Percentiles rank a stretch among this genome's conserved stretches.
Evolutionary conservation across 2,113 vertebrate genomes (phyloP).

Genomic region (Crotalus tigris): DNA sequence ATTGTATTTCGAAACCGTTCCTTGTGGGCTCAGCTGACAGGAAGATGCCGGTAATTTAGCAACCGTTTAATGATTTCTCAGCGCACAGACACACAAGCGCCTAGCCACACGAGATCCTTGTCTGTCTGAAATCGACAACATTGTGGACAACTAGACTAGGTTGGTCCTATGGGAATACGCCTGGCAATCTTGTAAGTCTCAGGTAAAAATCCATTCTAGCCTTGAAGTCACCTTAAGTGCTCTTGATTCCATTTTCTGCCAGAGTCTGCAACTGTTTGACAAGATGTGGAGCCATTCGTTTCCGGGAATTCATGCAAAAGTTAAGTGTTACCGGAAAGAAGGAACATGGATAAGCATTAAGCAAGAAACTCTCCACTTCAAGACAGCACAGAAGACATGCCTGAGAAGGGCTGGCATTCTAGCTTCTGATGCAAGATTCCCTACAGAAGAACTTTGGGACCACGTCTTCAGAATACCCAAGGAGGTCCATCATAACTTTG

Average conservation of each 20-base stretch:
- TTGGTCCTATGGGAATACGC: background rate
- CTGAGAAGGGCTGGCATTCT: background rate
- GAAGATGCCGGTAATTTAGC: constrained; percentile 61
- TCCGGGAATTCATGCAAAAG: background rate
- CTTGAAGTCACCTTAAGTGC: background rate
- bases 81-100: background rate
- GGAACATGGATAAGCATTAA: background rate
- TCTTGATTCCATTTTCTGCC: background rate
- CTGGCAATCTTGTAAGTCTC: background rate
- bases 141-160: background rate
- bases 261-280: background rate
- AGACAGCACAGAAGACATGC: background rate
- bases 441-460: background rate
- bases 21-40: constrained; percentile 51
- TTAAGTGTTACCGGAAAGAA: background rate
- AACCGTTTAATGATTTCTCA: constrained; percentile 43
- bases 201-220: background rate
- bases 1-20: constrained; percentile 55
- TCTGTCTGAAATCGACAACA: background rate
- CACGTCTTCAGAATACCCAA: background rate
- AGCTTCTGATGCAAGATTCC: background rate
- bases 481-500: background rate
- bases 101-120: constrained; percentile 3
- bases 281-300: background rate
- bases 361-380: too few species aligned